A percentile compares a stretch with the other conserved stretches of the same genome.
Evolutionary conservation across 2,113 vertebrate species (phyloP).

Genomic region (Trogon melanurus): DNA sequence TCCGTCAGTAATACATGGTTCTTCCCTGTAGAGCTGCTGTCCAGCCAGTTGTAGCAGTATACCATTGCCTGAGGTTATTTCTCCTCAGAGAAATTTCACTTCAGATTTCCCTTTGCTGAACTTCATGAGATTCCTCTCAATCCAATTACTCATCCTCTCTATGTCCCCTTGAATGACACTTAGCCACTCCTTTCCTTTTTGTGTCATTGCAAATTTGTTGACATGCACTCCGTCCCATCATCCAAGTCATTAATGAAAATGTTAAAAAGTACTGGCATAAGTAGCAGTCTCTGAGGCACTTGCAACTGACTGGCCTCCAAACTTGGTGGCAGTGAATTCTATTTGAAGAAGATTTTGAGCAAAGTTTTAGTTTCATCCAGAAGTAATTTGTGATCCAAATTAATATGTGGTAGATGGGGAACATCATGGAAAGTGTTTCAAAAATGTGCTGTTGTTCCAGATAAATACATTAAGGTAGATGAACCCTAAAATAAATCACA

Average conservation of each 20-base stretch:
- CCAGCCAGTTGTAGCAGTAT: neutral
- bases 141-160: neutral
- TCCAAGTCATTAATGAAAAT: neutral
- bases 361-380: neutral
- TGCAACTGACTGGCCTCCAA: neutral
- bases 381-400: neutral
- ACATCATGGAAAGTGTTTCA: neutral
- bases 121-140: neutral
- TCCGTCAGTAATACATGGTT: neutral
- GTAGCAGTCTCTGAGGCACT: neutral
- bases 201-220: neutral
- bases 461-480: neutral
- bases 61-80: neutral
- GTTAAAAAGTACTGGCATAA: neutral
- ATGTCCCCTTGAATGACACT: neutral
- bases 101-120: neutral
- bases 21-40: neutral
- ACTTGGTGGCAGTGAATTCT: neutral
- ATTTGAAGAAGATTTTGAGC: neutral
- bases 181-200: neutral
- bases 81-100: neutral
- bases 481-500: neutral
- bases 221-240: neutral
- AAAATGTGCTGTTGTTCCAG: neutral
- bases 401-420: neutral